Percentiles rank a stretch among this genome's conserved stretches.
These are phyloP conservation scores for Mugil cephalus DNA, from an alignment of 2,113 vertebrate genomes.

Conservation along the genomic window DNA sequence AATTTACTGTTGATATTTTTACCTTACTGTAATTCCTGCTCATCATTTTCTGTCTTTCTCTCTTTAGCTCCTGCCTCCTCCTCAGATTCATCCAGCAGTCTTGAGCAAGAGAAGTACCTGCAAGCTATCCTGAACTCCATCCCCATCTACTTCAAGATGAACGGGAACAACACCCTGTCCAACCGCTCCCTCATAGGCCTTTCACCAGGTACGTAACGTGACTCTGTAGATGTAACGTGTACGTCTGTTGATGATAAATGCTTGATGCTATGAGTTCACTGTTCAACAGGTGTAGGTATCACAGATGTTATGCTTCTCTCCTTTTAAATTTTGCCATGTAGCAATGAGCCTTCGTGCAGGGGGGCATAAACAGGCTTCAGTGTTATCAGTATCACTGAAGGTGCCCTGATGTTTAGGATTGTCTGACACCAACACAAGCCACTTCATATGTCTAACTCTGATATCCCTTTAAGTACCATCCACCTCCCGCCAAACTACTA, in stretches of 20 bases:
- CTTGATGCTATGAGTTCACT: no score
- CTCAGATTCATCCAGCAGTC: slow-evolving; percentile 95
- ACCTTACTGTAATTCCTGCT: neutral
- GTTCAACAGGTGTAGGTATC: no score
- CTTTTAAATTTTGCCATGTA: neutral
- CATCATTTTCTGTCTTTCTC: slow-evolving; percentile 6
- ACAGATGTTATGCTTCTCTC: no score
- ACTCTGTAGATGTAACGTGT: neutral
- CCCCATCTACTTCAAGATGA: slow-evolving; percentile 91
- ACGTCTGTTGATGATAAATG: no score
- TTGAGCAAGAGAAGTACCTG: slow-evolving; percentile 98
- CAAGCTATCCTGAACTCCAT: slow-evolving; percentile 94
- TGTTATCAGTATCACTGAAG: no score
- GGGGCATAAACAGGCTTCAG: no score
- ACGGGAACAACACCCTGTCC: slow-evolving; percentile 88
- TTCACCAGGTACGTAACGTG: slow-evolving; percentile 90
- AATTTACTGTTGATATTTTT: neutral
- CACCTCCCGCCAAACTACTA: neutral
- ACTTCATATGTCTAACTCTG: no score
- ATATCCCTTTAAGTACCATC: neutral
- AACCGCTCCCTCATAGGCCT: slow-evolving; percentile 91
- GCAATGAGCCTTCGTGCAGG: neutral
- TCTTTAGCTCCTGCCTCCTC: slow-evolving; percentile 83
- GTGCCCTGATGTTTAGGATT: no score
- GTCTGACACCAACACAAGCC: no score